A percentile compares a stretch with the other conserved stretches of the same genome.
These are phyloP conservation scores for Heliangelus exortis DNA, from an alignment of 2,797 vertebrate species.

Conservation along the genomic window DNA sequence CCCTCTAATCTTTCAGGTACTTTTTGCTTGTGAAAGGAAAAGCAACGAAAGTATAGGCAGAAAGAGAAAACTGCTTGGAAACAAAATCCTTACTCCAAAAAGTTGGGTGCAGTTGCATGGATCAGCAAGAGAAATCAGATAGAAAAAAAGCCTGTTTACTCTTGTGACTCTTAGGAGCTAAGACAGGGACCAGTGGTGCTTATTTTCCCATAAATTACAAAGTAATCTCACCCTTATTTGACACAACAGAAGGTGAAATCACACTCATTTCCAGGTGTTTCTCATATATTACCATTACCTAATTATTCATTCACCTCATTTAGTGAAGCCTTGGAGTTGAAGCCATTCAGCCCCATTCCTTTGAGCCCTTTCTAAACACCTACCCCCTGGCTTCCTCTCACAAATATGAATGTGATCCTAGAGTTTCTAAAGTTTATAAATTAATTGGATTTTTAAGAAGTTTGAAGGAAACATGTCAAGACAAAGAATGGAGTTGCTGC, in stretches of 20 bases:
- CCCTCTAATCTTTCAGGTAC: neutral
- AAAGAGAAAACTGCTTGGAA: constrained; percentile 8
- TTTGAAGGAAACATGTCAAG: constrained; percentile 24
- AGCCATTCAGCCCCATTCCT: neutral
- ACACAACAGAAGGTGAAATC: neutral
- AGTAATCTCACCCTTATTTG: neutral
- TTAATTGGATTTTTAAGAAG: neutral
- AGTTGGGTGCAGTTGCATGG: neutral
- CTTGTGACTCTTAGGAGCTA: neutral
- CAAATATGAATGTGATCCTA: neutral
- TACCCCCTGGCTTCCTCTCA: neutral
- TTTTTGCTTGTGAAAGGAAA: constrained; percentile 6
- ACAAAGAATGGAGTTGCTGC: constrained; percentile 26
- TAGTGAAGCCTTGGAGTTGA: neutral
- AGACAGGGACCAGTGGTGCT: neutral
- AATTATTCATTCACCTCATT: neutral
- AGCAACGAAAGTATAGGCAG: neutral
- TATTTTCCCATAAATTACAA: neutral
- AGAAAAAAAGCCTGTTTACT: neutral
- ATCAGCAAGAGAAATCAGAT: neutral
- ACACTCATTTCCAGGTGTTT: neutral
- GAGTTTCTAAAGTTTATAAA: neutral
- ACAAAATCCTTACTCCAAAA: neutral
- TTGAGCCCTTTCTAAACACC: neutral
- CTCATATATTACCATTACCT: neutral